Base-by-base conservation (phyloP, 2,888 invertebrate genomes). In the Caenorhabditis virilis region DNA sequence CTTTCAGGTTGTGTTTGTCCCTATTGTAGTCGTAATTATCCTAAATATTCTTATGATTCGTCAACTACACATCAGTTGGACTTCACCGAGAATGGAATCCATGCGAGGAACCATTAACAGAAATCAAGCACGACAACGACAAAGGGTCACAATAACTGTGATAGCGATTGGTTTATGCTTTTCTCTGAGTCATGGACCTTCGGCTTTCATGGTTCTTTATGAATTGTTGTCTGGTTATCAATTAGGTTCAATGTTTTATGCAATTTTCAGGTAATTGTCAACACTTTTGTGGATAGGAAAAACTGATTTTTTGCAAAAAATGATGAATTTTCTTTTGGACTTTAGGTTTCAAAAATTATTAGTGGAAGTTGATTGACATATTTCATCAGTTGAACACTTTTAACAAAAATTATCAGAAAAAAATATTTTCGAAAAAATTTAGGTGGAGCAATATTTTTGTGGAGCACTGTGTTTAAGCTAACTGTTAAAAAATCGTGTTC, bases 161-260 rank as follows among this genome's bases (percentile, higher is more conserved):
- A 72, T 80, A 11, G 71, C 79, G 0, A 80, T 82, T 33, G 79
- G 79, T 4, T 51, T 77, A 3, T 78, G 77, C 42, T 80, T 82
- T 59, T 78, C 82, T 0, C 41, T 82, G 16, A 82, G 76, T 6
- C 82, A 82, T 47, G 82, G 79, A 11, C 82, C 82, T 2, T 82
- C 82, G 1, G 82, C 82, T 1, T 73, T 82, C n/a, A 76, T 82
- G 71, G 75, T 73, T 1, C 50, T 81, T 2, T 77, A 75, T 57
- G 81, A 81, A 48, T 57, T 82, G 16, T 60, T 78, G 20, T 66
- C 67, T 7, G 77, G 77, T 11, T 78, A 63, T 48, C 48, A 61
- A 33, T 18, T 67, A 15, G 67, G 69, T 2, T 42, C 58, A 16
- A 62, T 61, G 2, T 72, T 76, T 26, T 76, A 74, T 36, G 56